Base-by-base conservation (phyloP, 2,888 invertebrate species). In the Hoplodrina ambigua region DNA sequence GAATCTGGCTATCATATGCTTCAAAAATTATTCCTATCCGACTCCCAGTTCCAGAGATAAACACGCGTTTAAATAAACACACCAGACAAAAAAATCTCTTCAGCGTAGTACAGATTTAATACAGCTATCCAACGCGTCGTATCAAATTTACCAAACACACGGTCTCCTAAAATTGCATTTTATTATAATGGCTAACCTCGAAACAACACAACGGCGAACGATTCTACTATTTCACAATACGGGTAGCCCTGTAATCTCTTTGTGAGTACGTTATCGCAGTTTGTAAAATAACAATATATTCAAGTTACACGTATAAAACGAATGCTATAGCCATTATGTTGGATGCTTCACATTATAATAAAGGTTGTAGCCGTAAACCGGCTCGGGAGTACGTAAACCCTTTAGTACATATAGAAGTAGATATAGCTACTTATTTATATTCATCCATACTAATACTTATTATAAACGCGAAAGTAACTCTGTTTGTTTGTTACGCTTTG, bases 271-370 rank as follows among this genome's bases (percentile, higher is more conserved):
- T 44, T 80, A 72, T 65, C 72, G 70, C 61, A 59, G 65, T 70
- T 54, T 77, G 60, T 75, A 64, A 83, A 78, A 73, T 75, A 69
- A 73, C 58, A 74, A 80, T 72, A 64, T 64, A 73, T 71, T 72
- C 49, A 71, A 66, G 64, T 71, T 65, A 55, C 58, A 64, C 59
- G 79, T 58, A 63, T 64, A 71, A 74, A 79, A 61, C 50, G 52
- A 59, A 69, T 64, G 64, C 50, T 64, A 80, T 75, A 64, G 37
- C 62, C 62, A 71, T 81, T 77, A 75, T 72, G 50, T 60, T 62
- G 54, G 63, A 77, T 83, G 68, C 50, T 83, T 55, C 64, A 69
- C 76, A 70, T 72, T 70, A 70, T 66, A 72, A 80, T 82, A 80
- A 76, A 79, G 81, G 70, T 77, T 73, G 59, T 53, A 50, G 61